Base-by-base conservation (phyloP, 2,888 invertebrate genomes). In the Salticus scenicus region DNA sequence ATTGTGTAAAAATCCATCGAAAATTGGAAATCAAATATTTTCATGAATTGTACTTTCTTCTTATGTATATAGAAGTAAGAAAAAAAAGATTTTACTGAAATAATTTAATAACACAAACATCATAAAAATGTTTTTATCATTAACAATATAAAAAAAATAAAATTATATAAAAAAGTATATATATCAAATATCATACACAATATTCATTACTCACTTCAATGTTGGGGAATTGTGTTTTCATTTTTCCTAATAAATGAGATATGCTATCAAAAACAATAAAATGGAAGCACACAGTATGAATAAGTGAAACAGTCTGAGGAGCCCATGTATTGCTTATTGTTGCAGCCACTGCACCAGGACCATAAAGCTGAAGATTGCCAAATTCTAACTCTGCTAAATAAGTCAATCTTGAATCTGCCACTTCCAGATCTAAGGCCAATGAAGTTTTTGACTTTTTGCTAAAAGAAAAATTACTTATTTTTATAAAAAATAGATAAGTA, bases 201-300 rank as follows among this genome's bases (percentile, higher is more conserved):
- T n/a, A n/a, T n/a, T n/a, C n/a, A n/a, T n/a, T 27, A 69, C 85
- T 74, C 64, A 87, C 87, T 95, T 90, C 96, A 94, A 95, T 94
- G 90, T 96, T 95, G 5, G 96, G 95, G 90, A 97, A 97, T 87
- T 95, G 93, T 82, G 93, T 92, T 92, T 96, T 96, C 20, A 97
- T 92, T 91, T 95, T 95, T 51, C 94, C 93, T 87, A 97, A 92
- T 78, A 95, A 93, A 73, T 94, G 93, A 12, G 95, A 94, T 79
- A 97, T 94, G 82, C 94, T 94, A 90, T 96, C 96, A 90, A 96
- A 97, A 90, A 96, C 95, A 66, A 96, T 95, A 90, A 96, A 97
- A 91, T 96, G 96, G 90, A 97, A 97, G 89, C 96, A 96, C 74
- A 96, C 94, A 12, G 94, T 94, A 69, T 94, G 95, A 20, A 97